Percentiles rank a stretch among this genome's conserved stretches.
These are phyloP conservation scores for Encarsia formosa DNA, from an alignment of 2,888 invertebrate genomes.

Conservation along the genomic window DNA sequence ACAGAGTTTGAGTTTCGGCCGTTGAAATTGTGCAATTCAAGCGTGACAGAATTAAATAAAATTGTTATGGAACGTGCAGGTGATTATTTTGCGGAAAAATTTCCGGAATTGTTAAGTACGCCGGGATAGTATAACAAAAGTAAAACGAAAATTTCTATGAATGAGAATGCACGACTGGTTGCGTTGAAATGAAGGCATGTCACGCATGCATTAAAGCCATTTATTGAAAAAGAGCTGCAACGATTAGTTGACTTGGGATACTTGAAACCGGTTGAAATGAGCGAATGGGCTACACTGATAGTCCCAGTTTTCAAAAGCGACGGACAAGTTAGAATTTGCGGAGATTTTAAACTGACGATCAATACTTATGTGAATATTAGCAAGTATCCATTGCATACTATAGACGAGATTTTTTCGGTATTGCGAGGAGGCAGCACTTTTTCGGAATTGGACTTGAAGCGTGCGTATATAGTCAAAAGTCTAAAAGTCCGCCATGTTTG, in stretches of 20 bases:
- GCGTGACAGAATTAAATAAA: not conserved
- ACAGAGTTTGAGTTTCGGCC: conserved; percentile 1
- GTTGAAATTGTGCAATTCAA: not conserved
- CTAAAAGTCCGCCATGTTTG: too few relatives aligned
- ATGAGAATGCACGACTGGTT: not conserved
- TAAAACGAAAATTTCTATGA: not conserved
- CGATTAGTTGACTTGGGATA: conserved; percentile 4
- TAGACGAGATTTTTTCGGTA: too few relatives aligned
- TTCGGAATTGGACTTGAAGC: too few relatives aligned
- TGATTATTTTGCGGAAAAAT: not conserved
- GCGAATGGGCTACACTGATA: conserved; percentile 16
- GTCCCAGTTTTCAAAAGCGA: conserved; percentile 9
- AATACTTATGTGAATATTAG: conserved; percentile 5
- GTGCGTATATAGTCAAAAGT: too few relatives aligned
- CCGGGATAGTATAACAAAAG: not conserved
- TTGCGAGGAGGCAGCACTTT: too few relatives aligned
- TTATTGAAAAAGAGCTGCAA: conserved; percentile 10
- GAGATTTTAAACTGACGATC: conserved; percentile 12
- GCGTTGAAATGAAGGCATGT: not conserved
- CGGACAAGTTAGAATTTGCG: conserved; percentile 12
- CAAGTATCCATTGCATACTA: conserved; percentile 9
- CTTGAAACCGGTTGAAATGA: conserved; percentile 3
- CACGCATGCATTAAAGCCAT: not conserved
- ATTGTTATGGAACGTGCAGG: not conserved
- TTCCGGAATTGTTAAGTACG: not conserved